A percentile compares a stretch with the other conserved stretches of the same genome.
phyloP scores from a whole-genome alignment of 1,140 invertebrate species.

The Andricus grossulariae region DNA sequence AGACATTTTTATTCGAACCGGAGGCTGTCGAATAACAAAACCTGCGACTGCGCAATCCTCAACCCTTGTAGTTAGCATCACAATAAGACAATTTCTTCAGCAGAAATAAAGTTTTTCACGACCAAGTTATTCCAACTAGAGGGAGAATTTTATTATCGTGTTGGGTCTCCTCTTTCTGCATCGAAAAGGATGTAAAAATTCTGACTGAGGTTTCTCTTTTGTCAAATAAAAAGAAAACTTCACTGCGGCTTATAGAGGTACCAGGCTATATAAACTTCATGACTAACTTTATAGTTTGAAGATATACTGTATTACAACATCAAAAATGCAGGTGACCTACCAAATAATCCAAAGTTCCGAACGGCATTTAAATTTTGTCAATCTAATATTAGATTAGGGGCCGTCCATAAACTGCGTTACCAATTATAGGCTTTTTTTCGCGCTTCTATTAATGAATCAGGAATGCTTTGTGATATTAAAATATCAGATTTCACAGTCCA shows the following conservation, averaged over 20 bases:
- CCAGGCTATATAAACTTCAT: neutral
- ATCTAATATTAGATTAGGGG: too few relatives aligned
- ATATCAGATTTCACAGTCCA: too few relatives aligned
- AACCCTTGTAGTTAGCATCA: conserved; percentile 23
- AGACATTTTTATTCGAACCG: conserved; percentile 36
- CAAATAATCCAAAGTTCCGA: neutral
- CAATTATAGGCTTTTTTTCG: too few relatives aligned
- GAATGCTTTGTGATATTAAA: too few relatives aligned
- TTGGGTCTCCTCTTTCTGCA: neutral
- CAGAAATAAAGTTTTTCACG: conserved; percentile 21
- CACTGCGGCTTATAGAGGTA: neutral
- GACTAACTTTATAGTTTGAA: neutral
- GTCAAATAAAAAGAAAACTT: conserved; percentile 16
- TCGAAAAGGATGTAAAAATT: conserved; percentile 14
- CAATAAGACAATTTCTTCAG: conserved; percentile 21
- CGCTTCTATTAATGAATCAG: too few relatives aligned
- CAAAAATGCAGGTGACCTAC: neutral
- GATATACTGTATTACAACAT: neutral
- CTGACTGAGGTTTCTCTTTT: neutral
- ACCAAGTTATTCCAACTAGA: neutral
- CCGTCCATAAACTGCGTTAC: too few relatives aligned
- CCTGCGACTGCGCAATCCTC: conserved; percentile 15
- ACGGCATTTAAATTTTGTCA: neutral
- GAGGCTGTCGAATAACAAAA: conserved; percentile 34
- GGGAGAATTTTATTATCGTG: conserved; percentile 10